Evolutionary conservation across 1,140 invertebrate species (phyloP).

Genomic region (Anoplophora glabripennis): DNA sequence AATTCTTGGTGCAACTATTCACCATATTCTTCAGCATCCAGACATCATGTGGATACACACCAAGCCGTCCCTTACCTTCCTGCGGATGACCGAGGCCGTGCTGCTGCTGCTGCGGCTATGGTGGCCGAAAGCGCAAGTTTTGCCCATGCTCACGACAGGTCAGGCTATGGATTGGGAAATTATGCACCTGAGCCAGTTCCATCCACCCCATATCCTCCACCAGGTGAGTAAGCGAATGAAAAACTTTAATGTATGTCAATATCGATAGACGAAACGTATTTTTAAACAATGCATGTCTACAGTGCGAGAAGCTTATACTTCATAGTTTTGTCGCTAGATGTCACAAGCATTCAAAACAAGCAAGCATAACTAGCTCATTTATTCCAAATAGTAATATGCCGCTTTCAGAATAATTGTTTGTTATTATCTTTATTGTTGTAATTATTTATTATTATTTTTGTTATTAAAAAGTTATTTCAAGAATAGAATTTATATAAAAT

Average conservation of each 20-base stretch:
- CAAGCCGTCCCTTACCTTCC: constrained; percentile 65
- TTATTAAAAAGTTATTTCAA: too few species aligned
- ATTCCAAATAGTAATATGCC: too few species aligned
- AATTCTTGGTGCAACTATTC: constrained; percentile 72
- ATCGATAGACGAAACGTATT: neutral
- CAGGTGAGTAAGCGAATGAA: constrained; percentile 53
- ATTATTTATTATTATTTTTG: too few species aligned
- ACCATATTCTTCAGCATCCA: constrained; percentile 61
- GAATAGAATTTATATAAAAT: too few species aligned
- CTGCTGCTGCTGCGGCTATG: constrained; percentile 57
- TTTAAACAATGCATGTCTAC: neutral
- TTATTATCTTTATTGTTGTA: too few species aligned
- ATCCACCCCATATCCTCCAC: constrained; percentile 74
- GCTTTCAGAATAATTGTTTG: too few species aligned
- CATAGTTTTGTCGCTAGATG: neutral
- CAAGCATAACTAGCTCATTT: neutral
- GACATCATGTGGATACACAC: constrained; percentile 59
- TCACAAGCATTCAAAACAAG: neutral
- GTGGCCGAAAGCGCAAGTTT: constrained; percentile 60
- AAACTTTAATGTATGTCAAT: neutral
- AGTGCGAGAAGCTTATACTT: neutral
- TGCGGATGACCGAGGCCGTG: constrained; percentile 63
- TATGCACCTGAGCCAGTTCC: constrained; percentile 73
- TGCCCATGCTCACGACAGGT: constrained; percentile 60
- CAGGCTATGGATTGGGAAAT: constrained; percentile 69